phyloP scores from a whole-genome alignment of 2,113 vertebrate genomes.

The Eolophus roseicapilla region DNA sequence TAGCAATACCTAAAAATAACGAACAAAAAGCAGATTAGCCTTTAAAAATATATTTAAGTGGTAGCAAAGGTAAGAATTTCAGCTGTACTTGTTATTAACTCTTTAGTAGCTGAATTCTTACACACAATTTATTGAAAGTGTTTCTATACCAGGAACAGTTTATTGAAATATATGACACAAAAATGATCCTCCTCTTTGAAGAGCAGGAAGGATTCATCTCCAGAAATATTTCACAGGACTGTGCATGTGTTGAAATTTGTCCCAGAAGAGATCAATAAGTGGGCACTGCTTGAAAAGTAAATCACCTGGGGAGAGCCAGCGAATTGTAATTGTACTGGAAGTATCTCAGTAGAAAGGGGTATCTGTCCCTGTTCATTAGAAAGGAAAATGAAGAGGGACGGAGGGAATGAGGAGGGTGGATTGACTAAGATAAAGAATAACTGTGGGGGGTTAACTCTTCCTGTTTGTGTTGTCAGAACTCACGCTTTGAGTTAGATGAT shows the following conservation, averaged over 20 bases:
- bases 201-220: constrained; percentile 75
- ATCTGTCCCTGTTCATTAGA: constrained; percentile 63
- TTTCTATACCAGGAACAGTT: constrained; percentile 45
- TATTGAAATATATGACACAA: constrained; percentile 71
- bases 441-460: constrained; percentile 72
- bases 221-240: constrained; percentile 71
- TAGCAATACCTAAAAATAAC: background rate
- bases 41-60: background rate
- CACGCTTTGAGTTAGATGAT: constrained; percentile 71
- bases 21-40: background rate
- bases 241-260: constrained; percentile 78
- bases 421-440: constrained; percentile 72
- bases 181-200: constrained; percentile 74
- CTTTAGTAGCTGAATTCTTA: constrained; percentile 7
- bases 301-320: constrained; percentile 73
- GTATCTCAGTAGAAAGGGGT: constrained; percentile 67
- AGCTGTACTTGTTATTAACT: constrained; percentile 32
- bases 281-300: constrained; percentile 79
- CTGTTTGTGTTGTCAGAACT: constrained; percentile 66
- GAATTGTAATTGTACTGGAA: constrained; percentile 75
- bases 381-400: constrained; percentile 67
- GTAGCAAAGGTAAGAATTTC: constrained; percentile 19
- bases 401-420: constrained; percentile 66
- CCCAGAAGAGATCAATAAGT: constrained; percentile 78
- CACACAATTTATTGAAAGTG: constrained; percentile 61